Conservation (phyloP, 2,888 invertebrate species). For the Drosophila meridionalis region DNA sequence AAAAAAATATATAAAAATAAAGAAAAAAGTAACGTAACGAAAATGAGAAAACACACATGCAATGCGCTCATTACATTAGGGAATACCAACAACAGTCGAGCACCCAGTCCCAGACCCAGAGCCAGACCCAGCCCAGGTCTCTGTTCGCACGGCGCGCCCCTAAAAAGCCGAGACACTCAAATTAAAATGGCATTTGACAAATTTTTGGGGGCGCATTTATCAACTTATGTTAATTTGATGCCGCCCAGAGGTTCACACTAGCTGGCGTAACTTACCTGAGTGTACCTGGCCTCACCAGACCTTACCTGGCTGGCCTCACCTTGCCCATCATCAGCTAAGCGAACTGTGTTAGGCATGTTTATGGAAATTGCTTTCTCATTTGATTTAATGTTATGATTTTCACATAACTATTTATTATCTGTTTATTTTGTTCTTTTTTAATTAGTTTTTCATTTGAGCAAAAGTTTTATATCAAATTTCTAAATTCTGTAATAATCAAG, state of each 20-base stretch:
- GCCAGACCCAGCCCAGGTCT: background rate
- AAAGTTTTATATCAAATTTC: background rate
- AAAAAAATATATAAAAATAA: constrained; percentile 1
- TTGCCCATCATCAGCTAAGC: background rate
- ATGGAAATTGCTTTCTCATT: constrained; percentile 50
- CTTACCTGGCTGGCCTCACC: background rate
- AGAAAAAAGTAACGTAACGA: background rate
- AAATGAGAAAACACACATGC: constrained; percentile 57
- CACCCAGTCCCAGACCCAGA: constrained; percentile 5
- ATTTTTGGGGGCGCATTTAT: constrained; percentile 70
- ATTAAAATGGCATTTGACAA: constrained; percentile 75
- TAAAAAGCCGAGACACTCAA: constrained; percentile 50
- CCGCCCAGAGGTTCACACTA: constrained; percentile 3
- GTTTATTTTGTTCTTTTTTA: background rate
- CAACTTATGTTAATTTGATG: constrained; percentile 69
- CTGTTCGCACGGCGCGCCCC: constrained; percentile 47
- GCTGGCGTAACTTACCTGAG: background rate
- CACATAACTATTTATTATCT: background rate
- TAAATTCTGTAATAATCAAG: background rate
- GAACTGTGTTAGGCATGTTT: constrained; percentile 17
- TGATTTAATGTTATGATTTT: constrained; percentile 56
- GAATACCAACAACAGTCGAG: constrained; percentile 27
- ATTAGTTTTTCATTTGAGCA: background rate
- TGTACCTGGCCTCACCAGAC: background rate
- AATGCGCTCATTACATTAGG: constrained; percentile 77